Evolutionary conservation across 2,113 vertebrate genomes (phyloP), one percentile per base, ranked within the genome.

Genomic region (Irena cyanogastra): DNA sequence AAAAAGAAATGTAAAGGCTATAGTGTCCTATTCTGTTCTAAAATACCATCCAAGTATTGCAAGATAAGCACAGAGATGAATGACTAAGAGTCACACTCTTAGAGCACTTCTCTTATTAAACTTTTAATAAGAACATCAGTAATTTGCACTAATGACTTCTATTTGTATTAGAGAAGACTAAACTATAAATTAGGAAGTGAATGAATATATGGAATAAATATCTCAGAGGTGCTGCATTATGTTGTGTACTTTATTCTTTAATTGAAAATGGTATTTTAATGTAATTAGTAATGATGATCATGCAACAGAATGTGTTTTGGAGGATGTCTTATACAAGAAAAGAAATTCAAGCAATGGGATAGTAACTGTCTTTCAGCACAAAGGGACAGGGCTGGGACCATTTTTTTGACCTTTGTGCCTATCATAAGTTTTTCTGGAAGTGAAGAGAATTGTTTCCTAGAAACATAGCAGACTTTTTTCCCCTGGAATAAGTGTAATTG

Each of bases 61-160:
- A 89, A 81, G 49, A 65, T 33, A 61, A 84, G 50, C 30, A 64
- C 28, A 41, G 45, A 77, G 56, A 15, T 78, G 53, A 76, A 54
- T 60, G 80, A 82, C 74, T 94, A 63, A 79, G 85, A 90, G 68
- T 94, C 69, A 92, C 59, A 53, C 54, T 54, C 50, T 85, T 64
- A 50, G 94, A 91, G 42, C 41, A 81, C 53, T 93, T 88, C 33
- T 84, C n/a, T 83, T 83, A 77, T 81, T 91, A 88, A 89, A 81
- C 23, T 89, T 94, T 93, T 79, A 83, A 64, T 89, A 93, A 92
- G 80, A 89, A 52, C 64, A 83, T 91, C 82, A 90, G 56, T 87
- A 91, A 87, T 94, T 95, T 89, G 19, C 54, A 65, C 42, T 95
- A 84, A 80, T 93, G 44, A 78, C 42, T 95, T 80, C 56, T 90